Evolutionary conservation across 2,797 vertebrate species (phyloP).

Genomic region (Micrastur ruficollis): DNA sequence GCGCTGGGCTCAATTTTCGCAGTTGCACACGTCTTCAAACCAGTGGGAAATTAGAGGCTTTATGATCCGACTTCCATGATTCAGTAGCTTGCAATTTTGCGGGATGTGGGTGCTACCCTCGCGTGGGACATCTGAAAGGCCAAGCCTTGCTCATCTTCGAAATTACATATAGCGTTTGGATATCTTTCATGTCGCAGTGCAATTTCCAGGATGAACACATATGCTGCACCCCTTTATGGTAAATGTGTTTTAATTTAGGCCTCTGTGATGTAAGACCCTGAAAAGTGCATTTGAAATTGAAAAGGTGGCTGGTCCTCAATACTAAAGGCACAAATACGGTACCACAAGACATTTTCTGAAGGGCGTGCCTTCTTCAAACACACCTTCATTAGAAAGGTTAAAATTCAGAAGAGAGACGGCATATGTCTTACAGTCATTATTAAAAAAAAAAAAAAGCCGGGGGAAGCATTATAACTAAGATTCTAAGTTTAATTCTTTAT

Average conservation of each 20-base stretch:
- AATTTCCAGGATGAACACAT: conserved; percentile 20
- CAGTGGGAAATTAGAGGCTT: conserved; percentile 16
- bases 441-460: not conserved
- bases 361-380: conserved; percentile 54
- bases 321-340: conserved; percentile 3
- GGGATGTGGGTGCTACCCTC: conserved; percentile 37
- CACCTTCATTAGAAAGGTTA: conserved; percentile 43
- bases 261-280: conserved; percentile 45
- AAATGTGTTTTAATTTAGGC: conserved; percentile 35
- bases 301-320: conserved; percentile 16
- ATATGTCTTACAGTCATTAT: conserved; percentile 21
- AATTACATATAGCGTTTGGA: not conserved
- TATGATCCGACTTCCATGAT: not conserved
- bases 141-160: conserved; percentile 42
- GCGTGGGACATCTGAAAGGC: conserved; percentile 42
- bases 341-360: conserved; percentile 34
- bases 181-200: conserved; percentile 21
- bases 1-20: not conserved
- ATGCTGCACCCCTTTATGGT: conserved; percentile 27
- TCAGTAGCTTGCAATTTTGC: conserved; percentile 29
- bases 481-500: conserved; percentile 37
- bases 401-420: not conserved
- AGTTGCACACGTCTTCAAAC: not conserved
- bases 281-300: conserved; percentile 29
- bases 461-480: not conserved